A percentile compares a stretch with the other conserved stretches of the same genome.
Conservation (phyloP, 2,797 vertebrate species). For the Labeo calbasu region DNA sequence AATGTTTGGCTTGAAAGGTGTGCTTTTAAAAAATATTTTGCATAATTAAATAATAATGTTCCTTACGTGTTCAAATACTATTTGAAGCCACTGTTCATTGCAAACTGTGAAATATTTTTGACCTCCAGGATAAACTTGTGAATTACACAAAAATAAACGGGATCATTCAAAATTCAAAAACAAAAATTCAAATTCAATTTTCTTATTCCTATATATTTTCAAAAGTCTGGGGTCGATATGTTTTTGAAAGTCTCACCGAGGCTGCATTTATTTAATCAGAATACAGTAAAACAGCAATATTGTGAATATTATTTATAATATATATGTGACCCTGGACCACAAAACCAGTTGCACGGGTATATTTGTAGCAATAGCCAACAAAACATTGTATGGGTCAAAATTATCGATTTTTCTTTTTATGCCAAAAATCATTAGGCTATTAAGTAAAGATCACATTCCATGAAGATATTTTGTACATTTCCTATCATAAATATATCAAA, state of each 20-base stretch:
- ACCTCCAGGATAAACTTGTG: background rate
- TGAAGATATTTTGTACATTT: no score
- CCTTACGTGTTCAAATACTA: background rate
- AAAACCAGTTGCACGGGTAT: no score
- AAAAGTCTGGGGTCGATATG: background rate
- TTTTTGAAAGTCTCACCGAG: background rate
- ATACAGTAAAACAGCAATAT: background rate
- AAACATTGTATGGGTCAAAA: no score
- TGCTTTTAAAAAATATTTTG: background rate
- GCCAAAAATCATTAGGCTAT: no score
- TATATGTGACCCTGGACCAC: background rate
- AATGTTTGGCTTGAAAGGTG: background rate
- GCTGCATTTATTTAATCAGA: background rate
- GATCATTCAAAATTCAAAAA: background rate
- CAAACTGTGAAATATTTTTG: slow-evolving; percentile 25
- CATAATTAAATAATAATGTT: background rate
- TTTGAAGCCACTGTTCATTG: background rate
- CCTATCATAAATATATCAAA: no score
- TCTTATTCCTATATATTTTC: background rate
- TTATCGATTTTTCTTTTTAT: no score
- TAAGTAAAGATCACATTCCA: no score
- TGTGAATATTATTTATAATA: background rate
- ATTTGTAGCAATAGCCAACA: no score
- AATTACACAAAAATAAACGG: background rate
- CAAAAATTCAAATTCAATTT: background rate